Evolutionary conservation across 2,113 vertebrate genomes (phyloP), one percentile per base, ranked within the genome.

Genomic region (Cyprinodon brontotheroides): DNA sequence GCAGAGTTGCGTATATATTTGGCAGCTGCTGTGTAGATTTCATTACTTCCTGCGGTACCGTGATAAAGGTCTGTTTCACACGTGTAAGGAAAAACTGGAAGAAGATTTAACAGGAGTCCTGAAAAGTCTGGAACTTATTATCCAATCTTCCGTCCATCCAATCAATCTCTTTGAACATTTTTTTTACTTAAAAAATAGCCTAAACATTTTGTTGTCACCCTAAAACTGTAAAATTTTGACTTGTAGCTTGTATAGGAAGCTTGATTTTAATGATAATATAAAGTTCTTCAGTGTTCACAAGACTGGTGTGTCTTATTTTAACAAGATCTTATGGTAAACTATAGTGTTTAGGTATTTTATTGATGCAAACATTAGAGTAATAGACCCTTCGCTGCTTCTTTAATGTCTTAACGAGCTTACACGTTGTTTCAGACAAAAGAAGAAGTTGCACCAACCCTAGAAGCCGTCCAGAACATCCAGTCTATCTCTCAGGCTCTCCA

Each of bases 381-480:
- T 48, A 60, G 45, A 70, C 15, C 13, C 66, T 66, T 45, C 37
- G 40, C 71, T 78, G 13, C 4, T 3, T 38, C 15, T 74, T 36
- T 11, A 48, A 61, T 22, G n/a, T 66, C 36, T 80, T 29, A 72
- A 12, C 45, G 20, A 22, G 72, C 9, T 0, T 3, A 13, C 59
- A 12, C 65, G 15, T 82, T 15, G 71, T 74, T 43, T 36, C 13
- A 99, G 98, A 97, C 97, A 74, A 99, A 99, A 92, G 98, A 99
- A 91, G 97, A 99, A 61, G 98, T 99, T 91, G 94, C 98, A 57
- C 95, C 97, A 84, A 98, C 98, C 15, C 86, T 99, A 82, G 98
- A 99, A 92, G 97, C 97, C 14, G 96, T 99, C 70, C 97, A 99
- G 90, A 96, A 94, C 89, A 98, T 99, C 92, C 97, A 99, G 92